phyloP scores from a whole-genome alignment of 2,888 invertebrate genomes.

The Pammene fasciana region DNA sequence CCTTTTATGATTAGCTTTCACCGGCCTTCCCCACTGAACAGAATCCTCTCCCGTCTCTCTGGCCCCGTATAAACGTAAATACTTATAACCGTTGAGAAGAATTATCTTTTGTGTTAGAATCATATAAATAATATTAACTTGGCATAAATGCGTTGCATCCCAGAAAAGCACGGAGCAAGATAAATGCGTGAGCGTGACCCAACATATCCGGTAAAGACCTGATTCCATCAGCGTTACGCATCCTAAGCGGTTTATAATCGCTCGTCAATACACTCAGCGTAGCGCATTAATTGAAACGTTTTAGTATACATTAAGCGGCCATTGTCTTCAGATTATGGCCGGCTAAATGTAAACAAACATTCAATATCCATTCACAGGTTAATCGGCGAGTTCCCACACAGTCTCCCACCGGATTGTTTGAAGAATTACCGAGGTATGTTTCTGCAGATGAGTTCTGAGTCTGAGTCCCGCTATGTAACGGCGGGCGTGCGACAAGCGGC shows the following conservation, averaged over 20 bases:
- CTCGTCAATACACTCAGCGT: conserved; percentile 28
- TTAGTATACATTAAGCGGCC: conserved; percentile 31
- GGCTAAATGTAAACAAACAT: conserved; percentile 26
- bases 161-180: conserved; percentile 3
- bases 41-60: too few relatives aligned
- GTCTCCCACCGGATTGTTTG: neutral
- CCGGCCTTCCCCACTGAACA: too few relatives aligned
- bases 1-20: too few relatives aligned
- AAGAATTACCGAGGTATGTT: conserved; percentile 28
- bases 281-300: conserved; percentile 35
- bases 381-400: conserved; percentile 24
- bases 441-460: conserved; percentile 27
- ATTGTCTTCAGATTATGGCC: conserved; percentile 24
- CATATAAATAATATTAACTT: too few relatives aligned
- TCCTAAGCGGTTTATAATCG: conserved; percentile 35
- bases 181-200: conserved; percentile 18
- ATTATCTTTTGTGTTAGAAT: too few relatives aligned
- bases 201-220: conserved; percentile 18
- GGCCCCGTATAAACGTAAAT: too few relatives aligned
- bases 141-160: neutral
- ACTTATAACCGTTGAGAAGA: too few relatives aligned
- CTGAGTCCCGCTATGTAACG: conserved; percentile 50
- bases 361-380: conserved; percentile 3
- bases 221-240: conserved; percentile 20
- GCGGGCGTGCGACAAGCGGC: conserved; percentile 42